These are phyloP conservation scores for Ruditapes philippinarum DNA, from an alignment of 1,140 invertebrate genomes.

Conservation along the genomic window DNA sequence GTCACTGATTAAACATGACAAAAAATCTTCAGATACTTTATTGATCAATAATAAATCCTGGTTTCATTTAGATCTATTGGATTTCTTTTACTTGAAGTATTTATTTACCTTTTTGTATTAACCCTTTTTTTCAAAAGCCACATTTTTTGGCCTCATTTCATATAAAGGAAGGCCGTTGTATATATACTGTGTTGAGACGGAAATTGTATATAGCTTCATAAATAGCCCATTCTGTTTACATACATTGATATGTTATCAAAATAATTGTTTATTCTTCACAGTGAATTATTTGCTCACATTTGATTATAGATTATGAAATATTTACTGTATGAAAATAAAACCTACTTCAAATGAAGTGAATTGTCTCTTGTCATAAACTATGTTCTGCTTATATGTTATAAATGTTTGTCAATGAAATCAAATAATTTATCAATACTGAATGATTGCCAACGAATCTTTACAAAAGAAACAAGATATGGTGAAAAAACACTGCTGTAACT, in stretches of 20 bases:
- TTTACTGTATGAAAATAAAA: background rate
- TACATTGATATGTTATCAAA: slow-evolving; percentile 15
- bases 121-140: background rate
- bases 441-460: no score
- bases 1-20: background rate
- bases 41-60: background rate
- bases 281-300: background rate
- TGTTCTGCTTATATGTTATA: background rate
- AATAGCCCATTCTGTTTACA: background rate
- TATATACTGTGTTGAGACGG: background rate
- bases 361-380: no score
- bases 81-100: slow-evolving; percentile 1
- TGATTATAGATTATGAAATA: background rate
- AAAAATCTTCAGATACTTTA: background rate
- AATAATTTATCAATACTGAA: no score
- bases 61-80: background rate
- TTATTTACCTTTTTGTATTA: background rate
- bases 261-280: slow-evolving; percentile 20
- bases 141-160: background rate
- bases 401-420: no score
- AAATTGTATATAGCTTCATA: background rate
- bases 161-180: background rate
- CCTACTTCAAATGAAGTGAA: background rate
- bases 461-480: no score
- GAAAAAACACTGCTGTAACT: no score